Percentiles rank a stretch among this genome's conserved stretches.
Conservation (phyloP, 2,113 vertebrate genomes). For the Eclectus roratus region DNA sequence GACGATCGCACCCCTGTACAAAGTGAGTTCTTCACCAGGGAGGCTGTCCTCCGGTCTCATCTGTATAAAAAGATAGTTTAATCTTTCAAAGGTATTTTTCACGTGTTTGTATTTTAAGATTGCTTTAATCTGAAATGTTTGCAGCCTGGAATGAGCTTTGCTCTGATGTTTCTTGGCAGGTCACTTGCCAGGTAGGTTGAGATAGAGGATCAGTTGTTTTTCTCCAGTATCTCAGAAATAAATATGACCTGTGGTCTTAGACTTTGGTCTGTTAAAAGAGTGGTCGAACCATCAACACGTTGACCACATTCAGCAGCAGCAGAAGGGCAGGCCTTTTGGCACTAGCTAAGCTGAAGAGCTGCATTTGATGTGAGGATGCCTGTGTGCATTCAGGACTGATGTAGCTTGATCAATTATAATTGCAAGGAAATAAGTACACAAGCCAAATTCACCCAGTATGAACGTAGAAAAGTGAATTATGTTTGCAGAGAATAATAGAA, state of each 20-base stretch:
- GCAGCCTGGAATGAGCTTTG: neutral
- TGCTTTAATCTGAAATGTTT: neutral
- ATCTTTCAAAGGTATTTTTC: neutral
- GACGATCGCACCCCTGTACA: neutral
- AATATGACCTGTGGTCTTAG: neutral
- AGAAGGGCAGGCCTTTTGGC: neutral
- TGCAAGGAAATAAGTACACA: neutral
- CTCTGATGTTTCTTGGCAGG: neutral
- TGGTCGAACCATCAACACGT: neutral
- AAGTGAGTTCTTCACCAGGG: neutral
- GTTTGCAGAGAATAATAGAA: neutral
- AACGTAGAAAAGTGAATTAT: neutral
- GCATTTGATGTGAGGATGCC: neutral
- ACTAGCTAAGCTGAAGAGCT: neutral
- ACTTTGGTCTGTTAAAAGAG: neutral
- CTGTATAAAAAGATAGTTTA: neutral
- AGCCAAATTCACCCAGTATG: neutral
- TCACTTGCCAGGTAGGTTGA: neutral
- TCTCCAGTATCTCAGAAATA: neutral
- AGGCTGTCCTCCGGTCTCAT: neutral
- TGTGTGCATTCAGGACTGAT: neutral
- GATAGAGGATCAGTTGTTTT: neutral
- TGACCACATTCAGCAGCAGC: neutral
- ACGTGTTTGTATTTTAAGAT: neutral
- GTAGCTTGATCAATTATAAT: neutral